Percentiles rank a stretch among this genome's conserved stretches.
Conservation (phyloP, 2,113 vertebrate genomes). For the Lepus timidus region DNA sequence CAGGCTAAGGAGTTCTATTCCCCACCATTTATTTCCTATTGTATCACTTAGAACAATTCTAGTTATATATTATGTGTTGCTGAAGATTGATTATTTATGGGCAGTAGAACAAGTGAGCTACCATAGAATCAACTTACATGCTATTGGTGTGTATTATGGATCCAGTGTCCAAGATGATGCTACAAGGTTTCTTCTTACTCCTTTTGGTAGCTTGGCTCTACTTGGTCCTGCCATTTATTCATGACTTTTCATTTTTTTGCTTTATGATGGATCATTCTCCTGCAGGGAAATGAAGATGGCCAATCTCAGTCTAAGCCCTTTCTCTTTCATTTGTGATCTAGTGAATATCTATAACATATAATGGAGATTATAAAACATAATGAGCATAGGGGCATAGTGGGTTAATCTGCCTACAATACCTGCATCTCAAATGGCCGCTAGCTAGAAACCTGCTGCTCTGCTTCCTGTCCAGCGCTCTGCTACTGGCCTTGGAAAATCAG, state of each 20-base stretch:
- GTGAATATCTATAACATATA: not conserved
- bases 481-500: too few species aligned
- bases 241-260: not conserved
- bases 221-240: not conserved
- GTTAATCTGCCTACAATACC: too few species aligned
- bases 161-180: not conserved
- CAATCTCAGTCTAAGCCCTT: not conserved
- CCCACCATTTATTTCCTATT: not conserved
- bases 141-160: not conserved
- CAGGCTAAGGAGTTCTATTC: not conserved
- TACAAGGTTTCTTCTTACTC: not conserved
- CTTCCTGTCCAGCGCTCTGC: too few species aligned
- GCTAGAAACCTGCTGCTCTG: too few species aligned
- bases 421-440: too few species aligned
- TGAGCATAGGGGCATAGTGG: too few species aligned
- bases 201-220: not conserved
- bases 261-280: not conserved
- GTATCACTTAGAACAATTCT: not conserved
- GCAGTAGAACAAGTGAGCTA: not conserved
- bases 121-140: not conserved
- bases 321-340: not conserved
- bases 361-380: too few species aligned
- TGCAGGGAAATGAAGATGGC: not conserved
- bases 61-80: not conserved
- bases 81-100: not conserved